phyloP scores from a whole-genome alignment of 2,797 vertebrate species.

The Euthynnus affinis region DNA sequence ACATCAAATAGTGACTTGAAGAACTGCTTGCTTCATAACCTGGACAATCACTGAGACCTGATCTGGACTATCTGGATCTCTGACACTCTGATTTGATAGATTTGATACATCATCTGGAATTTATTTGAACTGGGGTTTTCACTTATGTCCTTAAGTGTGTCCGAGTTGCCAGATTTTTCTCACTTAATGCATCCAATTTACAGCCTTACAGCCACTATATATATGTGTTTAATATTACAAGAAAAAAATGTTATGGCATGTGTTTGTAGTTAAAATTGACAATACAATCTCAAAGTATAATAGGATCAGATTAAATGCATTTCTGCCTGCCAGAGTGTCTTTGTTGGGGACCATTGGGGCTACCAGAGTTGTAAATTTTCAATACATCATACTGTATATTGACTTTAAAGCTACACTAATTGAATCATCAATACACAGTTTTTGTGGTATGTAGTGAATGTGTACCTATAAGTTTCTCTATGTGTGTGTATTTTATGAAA shows the following conservation, averaged over 20 bases:
- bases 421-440: too few relatives aligned
- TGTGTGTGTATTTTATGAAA: conserved; percentile 1
- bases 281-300: too few relatives aligned
- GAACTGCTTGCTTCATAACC: conserved; percentile 28
- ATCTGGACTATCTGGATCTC: not conserved
- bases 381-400: too few relatives aligned
- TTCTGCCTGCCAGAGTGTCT: too few relatives aligned
- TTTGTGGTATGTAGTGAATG: too few relatives aligned
- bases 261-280: not conserved
- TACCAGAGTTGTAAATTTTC: too few relatives aligned
- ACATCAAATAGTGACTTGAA: conserved; percentile 29
- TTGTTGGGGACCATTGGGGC: too few relatives aligned
- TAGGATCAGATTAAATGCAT: too few relatives aligned
- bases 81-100: not conserved
- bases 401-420: not conserved
- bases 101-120: conserved; percentile 5
- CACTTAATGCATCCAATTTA: not conserved
- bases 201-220: not conserved
- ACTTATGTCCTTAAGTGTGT: not conserved
- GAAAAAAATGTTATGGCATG: too few relatives aligned
- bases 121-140: not conserved
- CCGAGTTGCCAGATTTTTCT: not conserved
- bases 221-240: not conserved
- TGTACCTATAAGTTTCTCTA: not conserved
- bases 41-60: conserved; percentile 21